Evolutionary conservation across 1,140 invertebrate genomes (phyloP).

Genomic region (Halyomorpha halys): DNA sequence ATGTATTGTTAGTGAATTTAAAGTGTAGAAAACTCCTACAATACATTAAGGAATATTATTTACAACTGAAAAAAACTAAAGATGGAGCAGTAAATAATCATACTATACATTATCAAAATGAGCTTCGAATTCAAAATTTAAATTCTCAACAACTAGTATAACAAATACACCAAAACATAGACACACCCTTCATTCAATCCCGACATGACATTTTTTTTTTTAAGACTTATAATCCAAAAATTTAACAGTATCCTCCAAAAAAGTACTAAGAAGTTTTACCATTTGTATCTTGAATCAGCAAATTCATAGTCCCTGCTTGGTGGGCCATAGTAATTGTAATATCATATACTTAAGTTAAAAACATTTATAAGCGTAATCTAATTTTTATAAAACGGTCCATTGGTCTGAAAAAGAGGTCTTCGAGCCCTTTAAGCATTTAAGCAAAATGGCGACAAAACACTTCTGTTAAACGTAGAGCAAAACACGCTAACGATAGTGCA

Average conservation of each 20-base stretch:
- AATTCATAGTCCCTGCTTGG: slow-evolving; percentile 50
- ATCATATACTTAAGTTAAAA: neutral
- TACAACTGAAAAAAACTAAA: too few species aligned
- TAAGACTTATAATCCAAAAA: too few species aligned
- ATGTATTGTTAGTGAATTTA: neutral
- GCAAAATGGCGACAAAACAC: slow-evolving; percentile 19
- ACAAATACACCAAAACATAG: too few species aligned
- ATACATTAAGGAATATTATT: too few species aligned
- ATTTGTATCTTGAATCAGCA: slow-evolving; percentile 52
- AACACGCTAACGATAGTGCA: neutral
- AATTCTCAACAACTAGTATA: too few species aligned
- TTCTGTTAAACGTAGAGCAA: neutral
- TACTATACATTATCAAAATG: too few species aligned
- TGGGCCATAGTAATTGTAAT: slow-evolving; percentile 41
- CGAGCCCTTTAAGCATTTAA: slow-evolving; percentile 13
- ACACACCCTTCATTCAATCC: too few species aligned
- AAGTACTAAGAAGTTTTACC: slow-evolving; percentile 40
- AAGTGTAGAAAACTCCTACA: too few species aligned
- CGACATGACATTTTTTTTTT: too few species aligned
- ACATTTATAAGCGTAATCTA: slow-evolving; percentile 5
- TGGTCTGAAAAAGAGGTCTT: slow-evolving; percentile 2
- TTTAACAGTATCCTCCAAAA: too few species aligned
- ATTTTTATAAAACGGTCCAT: slow-evolving; percentile 1
- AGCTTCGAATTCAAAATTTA: too few species aligned
- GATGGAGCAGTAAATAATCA: too few species aligned